Conservation (phyloP, 2,797 vertebrate genomes). For the Lacerta agilis region DNA sequence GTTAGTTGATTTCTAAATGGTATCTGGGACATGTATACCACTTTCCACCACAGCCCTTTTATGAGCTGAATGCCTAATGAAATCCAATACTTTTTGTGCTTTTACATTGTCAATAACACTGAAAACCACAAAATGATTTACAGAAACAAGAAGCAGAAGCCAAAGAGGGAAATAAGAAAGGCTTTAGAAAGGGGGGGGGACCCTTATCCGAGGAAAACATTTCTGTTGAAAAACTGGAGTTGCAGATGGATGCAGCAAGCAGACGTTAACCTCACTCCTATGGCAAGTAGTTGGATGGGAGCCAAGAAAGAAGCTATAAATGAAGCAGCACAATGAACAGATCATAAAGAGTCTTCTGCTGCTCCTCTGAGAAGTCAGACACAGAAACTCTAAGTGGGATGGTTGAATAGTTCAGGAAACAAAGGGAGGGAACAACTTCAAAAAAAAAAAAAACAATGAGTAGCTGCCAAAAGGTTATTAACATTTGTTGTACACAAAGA, state of each 20-base stretch:
- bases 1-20: neutral
- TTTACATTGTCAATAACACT: conserved; percentile 2
- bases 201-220: neutral
- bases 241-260: neutral
- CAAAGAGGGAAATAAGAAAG: neutral
- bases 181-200: neutral
- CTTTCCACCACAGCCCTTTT: neutral
- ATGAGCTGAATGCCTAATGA: neutral
- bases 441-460: neutral
- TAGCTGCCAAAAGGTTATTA: conserved; percentile 11
- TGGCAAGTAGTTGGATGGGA: neutral
- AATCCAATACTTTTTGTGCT: conserved; percentile 1
- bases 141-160: neutral
- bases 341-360: neutral
- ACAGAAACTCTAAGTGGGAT: conserved; percentile 9
- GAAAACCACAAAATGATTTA: conserved; percentile 32
- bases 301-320: neutral
- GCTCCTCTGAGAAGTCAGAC: conserved; percentile 2
- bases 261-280: conserved; percentile 5
- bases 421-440: neutral
- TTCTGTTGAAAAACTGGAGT: conserved; percentile 28
- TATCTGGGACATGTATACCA: neutral
- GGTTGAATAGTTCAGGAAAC: neutral
- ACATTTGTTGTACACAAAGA: neutral
- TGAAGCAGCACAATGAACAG: neutral